Evolutionary conservation across 2,888 invertebrate genomes (phyloP).

Genomic region (Sepiola atlantica): DNA sequence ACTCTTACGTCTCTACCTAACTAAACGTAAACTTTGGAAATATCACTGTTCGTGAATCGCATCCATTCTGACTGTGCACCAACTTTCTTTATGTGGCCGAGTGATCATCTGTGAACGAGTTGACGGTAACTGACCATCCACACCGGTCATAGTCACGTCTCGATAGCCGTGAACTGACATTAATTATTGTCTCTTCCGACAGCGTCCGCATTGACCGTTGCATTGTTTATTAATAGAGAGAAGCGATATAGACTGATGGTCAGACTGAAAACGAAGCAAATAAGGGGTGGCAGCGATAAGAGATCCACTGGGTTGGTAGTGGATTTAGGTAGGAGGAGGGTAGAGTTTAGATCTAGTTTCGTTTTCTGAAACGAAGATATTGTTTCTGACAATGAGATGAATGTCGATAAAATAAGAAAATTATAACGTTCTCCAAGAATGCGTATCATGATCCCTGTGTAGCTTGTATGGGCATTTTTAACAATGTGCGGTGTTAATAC

Average conservation of each 20-base stretch:
- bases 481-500: no score
- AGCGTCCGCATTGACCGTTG: neutral
- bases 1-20: neutral
- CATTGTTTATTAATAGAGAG: neutral
- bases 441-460: neutral
- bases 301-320: neutral
- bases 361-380: neutral
- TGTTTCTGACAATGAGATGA: constrained; percentile 8
- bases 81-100: neutral
- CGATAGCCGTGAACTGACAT: neutral
- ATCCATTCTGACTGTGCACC: neutral
- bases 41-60: neutral
- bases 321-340: neutral
- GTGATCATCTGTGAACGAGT: neutral
- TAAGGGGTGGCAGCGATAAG: neutral
- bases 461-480: no score
- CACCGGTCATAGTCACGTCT: constrained; percentile 7
- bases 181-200: neutral
- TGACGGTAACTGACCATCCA: neutral
- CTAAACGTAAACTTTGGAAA: neutral
- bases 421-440: neutral
- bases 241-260: neutral
- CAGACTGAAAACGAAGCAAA: neutral
- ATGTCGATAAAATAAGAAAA: no score
- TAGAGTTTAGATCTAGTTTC: neutral